Evolutionary conservation across 2,888 invertebrate genomes (phyloP).

Genomic region (Hirtodrosophila histrioides): DNA sequence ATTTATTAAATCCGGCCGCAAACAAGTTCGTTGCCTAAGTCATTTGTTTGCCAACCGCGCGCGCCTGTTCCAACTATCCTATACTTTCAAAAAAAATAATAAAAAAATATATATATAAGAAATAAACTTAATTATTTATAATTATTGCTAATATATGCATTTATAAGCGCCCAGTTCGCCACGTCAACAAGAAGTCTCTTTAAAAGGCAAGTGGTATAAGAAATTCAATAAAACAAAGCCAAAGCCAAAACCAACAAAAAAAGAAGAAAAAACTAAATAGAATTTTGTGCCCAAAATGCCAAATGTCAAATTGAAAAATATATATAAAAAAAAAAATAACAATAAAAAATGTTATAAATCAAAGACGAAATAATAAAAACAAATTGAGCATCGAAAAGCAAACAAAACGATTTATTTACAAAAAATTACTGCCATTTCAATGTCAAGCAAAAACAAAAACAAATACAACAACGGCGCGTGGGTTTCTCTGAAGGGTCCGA

Average conservation of each 20-base stretch:
- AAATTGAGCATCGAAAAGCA: slow-evolving; percentile 26
- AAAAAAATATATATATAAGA: slow-evolving; percentile 7
- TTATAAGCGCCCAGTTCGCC: slow-evolving; percentile 48
- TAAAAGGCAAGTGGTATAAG: slow-evolving; percentile 65
- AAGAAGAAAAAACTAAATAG: slow-evolving; percentile 18
- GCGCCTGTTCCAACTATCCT: slow-evolving; percentile 40
- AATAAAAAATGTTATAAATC: slow-evolving; percentile 34
- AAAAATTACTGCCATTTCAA: slow-evolving; percentile 49
- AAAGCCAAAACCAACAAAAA: not conserved
- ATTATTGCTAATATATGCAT: slow-evolving; percentile 62
- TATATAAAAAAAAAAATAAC: slow-evolving; percentile 9
- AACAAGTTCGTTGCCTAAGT: slow-evolving; percentile 77
- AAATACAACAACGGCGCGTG: slow-evolving; percentile 54
- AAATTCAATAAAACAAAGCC: slow-evolving; percentile 17
- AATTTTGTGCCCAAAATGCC: slow-evolving; percentile 46
- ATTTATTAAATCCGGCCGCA: slow-evolving; percentile 31
- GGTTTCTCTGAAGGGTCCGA: slow-evolving; percentile 56
- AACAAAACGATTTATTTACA: slow-evolving; percentile 37
- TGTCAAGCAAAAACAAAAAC: slow-evolving; percentile 47
- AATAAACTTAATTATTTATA: slow-evolving; percentile 47
- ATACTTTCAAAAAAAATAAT: slow-evolving; percentile 43
- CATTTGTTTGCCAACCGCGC: slow-evolving; percentile 58
- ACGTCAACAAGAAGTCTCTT: slow-evolving; percentile 67
- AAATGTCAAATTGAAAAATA: slow-evolving; percentile 39
- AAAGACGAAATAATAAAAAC: slow-evolving; percentile 22